These are phyloP conservation scores for Hoplodrina blanda DNA, from an alignment of 2,888 invertebrate genomes.

Conservation along the genomic window DNA sequence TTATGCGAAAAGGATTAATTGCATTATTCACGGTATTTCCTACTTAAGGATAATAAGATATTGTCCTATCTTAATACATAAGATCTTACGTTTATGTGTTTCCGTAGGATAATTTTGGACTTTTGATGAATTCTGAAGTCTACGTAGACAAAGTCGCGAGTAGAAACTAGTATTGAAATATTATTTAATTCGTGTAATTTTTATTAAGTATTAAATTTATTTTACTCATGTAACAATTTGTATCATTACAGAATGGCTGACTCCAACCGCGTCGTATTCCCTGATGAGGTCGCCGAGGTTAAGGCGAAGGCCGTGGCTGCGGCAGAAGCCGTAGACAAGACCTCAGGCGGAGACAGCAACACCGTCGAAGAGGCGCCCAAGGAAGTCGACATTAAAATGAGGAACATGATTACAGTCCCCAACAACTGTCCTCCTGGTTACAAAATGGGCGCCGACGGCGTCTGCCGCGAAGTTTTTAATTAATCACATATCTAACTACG, in stretches of 20 bases:
- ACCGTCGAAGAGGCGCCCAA: conserved; percentile 69
- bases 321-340: conserved; percentile 55
- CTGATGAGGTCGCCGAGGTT: conserved; percentile 78
- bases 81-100: no score
- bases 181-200: no score
- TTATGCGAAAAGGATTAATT: background rate
- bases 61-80: no score
- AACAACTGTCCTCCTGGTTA: conserved; percentile 74
- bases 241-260: conserved; percentile 78
- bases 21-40: background rate
- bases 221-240: conserved; percentile 8
- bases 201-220: no score
- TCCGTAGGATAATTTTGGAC: no score
- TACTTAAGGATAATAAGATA: no score
- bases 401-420: conserved; percentile 79
- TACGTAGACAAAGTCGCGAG: no score
- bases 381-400: conserved; percentile 47
- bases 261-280: conserved; percentile 76
- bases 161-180: no score
- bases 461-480: conserved; percentile 74
- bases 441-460: conserved; percentile 73
- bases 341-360: conserved; percentile 72
- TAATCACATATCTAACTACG: conserved; percentile 26
- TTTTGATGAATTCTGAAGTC: no score
- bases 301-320: conserved; percentile 67